Evolutionary conservation across 2,797 vertebrate species (phyloP).

Genomic region (Anas bahamensis): DNA sequence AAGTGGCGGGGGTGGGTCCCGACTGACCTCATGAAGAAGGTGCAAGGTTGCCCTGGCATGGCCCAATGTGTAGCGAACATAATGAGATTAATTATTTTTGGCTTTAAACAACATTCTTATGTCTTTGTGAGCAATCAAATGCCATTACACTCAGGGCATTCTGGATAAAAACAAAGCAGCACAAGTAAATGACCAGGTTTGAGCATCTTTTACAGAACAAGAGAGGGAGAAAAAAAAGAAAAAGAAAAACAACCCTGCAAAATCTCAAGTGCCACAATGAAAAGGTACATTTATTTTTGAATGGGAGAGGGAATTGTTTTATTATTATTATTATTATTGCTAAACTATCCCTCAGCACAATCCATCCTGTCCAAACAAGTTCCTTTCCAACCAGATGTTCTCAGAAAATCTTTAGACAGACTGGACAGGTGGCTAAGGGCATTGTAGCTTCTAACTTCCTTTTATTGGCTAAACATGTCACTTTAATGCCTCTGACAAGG

Average conservation of each 20-base stretch:
- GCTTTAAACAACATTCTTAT: background rate
- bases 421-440: background rate
- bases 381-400: background rate
- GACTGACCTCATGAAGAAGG: background rate
- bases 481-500: background rate
- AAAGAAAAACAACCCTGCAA: background rate
- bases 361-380: background rate
- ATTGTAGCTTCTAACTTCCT: background rate
- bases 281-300: background rate
- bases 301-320: background rate
- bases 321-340: background rate
- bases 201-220: background rate
- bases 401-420: background rate
- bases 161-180: background rate
- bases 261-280: background rate
- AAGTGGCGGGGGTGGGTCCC: background rate
- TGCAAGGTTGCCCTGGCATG: background rate
- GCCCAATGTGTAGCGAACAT: fast-evolving
- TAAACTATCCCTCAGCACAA: background rate
- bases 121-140: background rate
- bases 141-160: background rate
- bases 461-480: background rate
- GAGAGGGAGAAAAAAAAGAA: background rate
- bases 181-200: background rate
- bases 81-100: background rate